phyloP scores from a whole-genome alignment of 1,140 invertebrate species.

The Drosophila equinoxialis region DNA sequence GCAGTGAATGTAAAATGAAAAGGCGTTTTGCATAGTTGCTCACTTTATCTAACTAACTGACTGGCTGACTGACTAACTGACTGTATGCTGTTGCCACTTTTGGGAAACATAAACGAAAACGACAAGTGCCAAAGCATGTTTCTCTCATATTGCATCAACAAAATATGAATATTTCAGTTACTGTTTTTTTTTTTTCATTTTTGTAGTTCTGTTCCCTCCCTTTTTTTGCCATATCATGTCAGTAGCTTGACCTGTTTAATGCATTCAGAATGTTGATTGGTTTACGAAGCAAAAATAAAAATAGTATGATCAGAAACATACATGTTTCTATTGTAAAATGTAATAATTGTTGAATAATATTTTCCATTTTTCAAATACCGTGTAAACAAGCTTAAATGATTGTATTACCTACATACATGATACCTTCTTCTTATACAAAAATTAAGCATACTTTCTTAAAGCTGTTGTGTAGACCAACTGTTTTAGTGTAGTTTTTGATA shows the following conservation, averaged over 20 bases:
- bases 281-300: neutral
- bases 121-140: constrained; percentile 13
- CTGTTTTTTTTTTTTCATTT: neutral
- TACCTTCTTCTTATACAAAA: too few relatives aligned
- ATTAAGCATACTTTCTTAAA: too few relatives aligned
- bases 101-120: neutral
- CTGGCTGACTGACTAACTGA: neutral
- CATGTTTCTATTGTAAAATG: neutral
- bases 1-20: neutral
- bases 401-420: too few relatives aligned
- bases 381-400: too few relatives aligned
- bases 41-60: constrained; percentile 1
- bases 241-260: constrained; percentile 2
- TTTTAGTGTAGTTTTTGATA: too few relatives aligned
- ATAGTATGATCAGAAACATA: neutral
- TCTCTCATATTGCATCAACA: neutral
- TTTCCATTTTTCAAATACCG: neutral
- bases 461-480: too few relatives aligned
- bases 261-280: constrained; percentile 3
- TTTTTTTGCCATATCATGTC: neutral
- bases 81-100: constrained; percentile 1
- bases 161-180: constrained; percentile 9
- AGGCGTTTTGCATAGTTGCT: constrained; percentile 3
- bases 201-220: neutral
- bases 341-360: neutral